Evolutionary conservation across 2,113 vertebrate genomes (phyloP).

Genomic region (Jacana jacana): DNA sequence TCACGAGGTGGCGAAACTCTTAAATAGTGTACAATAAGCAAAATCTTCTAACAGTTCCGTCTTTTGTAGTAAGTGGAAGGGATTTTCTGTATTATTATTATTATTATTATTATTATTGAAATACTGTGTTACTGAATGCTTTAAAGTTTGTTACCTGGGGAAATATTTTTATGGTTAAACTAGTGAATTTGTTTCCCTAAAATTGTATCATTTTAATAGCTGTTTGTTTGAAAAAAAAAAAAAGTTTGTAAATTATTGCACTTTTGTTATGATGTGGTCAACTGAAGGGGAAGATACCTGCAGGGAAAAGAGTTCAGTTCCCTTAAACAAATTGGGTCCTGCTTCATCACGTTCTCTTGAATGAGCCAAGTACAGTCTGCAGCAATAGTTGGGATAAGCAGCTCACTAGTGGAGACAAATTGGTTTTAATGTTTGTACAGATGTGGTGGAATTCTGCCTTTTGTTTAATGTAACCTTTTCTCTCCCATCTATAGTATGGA

Average conservation of each 20-base stretch:
- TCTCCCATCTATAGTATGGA: background rate
- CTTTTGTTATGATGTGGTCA: conserved; percentile 54
- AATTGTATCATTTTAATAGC: conserved; percentile 48
- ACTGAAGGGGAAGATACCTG: conserved; percentile 32
- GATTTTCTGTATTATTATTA: conserved; percentile 18
- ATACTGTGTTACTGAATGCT: conserved; percentile 30
- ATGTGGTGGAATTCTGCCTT: conserved; percentile 25
- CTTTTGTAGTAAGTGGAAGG: conserved; percentile 43
- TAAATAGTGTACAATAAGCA: background rate
- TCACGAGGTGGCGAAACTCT: background rate
- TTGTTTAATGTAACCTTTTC: background rate
- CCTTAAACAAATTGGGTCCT: background rate
- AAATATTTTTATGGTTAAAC: conserved; percentile 62
- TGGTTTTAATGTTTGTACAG: conserved; percentile 29
- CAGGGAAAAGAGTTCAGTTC: conserved; percentile 36
- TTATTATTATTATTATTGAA: conserved; percentile 17
- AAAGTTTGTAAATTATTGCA: conserved; percentile 69
- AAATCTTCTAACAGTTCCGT: conserved; percentile 8
- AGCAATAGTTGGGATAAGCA: background rate
- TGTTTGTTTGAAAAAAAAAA: conserved; percentile 53
- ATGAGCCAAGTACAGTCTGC: background rate
- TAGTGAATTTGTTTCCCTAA: conserved; percentile 57
- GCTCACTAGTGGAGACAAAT: background rate
- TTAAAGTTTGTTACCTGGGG: conserved; percentile 29
- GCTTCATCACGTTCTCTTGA: background rate